A percentile compares a stretch with the other conserved stretches of the same genome.
Evolutionary conservation across 2,113 vertebrate species (phyloP).

Genomic region (Cyrtonyx montezumae): DNA sequence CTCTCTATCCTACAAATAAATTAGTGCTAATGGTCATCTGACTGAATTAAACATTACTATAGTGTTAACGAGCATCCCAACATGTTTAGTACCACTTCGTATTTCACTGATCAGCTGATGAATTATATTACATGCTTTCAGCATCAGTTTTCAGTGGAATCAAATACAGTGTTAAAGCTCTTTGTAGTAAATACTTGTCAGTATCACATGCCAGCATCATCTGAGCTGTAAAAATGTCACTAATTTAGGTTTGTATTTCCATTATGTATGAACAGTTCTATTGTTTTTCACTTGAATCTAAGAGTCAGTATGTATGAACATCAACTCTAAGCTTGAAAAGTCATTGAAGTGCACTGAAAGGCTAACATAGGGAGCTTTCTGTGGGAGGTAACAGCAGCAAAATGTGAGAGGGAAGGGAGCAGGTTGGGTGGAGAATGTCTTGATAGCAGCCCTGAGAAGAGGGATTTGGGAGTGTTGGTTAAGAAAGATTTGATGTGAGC

Average conservation of each 20-base stretch:
- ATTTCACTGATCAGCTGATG: constrained; percentile 31
- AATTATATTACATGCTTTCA: neutral
- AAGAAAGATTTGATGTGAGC: no score
- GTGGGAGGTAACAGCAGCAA: neutral
- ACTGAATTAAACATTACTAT: neutral
- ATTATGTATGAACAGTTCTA: neutral
- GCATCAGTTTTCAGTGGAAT: neutral
- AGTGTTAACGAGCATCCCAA: constrained; percentile 16
- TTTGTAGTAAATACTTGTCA: neutral
- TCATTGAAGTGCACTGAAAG: neutral
- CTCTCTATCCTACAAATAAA: neutral
- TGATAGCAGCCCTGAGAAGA: no score
- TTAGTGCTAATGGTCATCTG: neutral
- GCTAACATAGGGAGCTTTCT: rapidly evolving
- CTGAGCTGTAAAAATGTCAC: constrained; percentile 45
- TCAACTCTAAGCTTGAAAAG: neutral
- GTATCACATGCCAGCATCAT: neutral
- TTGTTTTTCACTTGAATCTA: neutral
- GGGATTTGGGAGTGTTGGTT: no score
- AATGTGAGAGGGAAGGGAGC: neutral
- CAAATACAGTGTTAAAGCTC: neutral
- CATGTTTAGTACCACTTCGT: neutral
- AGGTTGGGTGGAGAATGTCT: no score
- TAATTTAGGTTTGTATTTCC: neutral
- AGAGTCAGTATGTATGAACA: neutral